Evolutionary conservation across 53 echinoderm and acorn worm genomes (phyloP).

Genomic region (Hippasteria phrygiana): DNA sequence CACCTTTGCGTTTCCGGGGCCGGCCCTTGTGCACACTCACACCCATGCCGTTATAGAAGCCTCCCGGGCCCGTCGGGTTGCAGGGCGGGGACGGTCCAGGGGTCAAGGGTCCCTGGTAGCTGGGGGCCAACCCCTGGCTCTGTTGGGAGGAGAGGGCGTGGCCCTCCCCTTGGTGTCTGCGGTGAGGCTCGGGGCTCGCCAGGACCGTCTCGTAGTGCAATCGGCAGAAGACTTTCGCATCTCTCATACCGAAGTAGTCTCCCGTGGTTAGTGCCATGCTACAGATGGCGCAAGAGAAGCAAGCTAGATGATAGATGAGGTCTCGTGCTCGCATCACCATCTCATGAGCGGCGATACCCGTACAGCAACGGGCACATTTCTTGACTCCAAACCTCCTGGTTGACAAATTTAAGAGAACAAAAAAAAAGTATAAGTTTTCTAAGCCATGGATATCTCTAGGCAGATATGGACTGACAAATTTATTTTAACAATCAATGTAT

Average conservation of each 20-base stretch:
- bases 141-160: constrained; percentile 39
- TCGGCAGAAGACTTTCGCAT: constrained; percentile 92
- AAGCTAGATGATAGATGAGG: constrained; percentile 87
- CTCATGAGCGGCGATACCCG: constrained; percentile 90
- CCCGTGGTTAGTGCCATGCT: constrained; percentile 83
- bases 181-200: not conserved
- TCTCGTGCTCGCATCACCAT: constrained; percentile 97
- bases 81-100: constrained; percentile 64
- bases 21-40: constrained; percentile 90
- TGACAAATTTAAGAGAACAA: not conserved
- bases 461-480: no score
- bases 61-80: constrained; percentile 39
- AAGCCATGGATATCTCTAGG: not conserved
- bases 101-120: constrained; percentile 60
- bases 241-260: constrained; percentile 97
- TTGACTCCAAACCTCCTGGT: constrained; percentile 86
- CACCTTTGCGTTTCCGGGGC: constrained; percentile 89
- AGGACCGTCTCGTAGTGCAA: constrained; percentile 88
- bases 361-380: constrained; percentile 88
- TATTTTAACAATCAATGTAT: no score
- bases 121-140: constrained; percentile 49
- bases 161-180: constrained; percentile 14
- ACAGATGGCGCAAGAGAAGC: constrained; percentile 91
- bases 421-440: not conserved
- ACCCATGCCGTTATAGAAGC: constrained; percentile 85